These are phyloP conservation scores for Vollenhovia emeryi DNA, from an alignment of 1,140 invertebrate species.

Conservation along the genomic window DNA sequence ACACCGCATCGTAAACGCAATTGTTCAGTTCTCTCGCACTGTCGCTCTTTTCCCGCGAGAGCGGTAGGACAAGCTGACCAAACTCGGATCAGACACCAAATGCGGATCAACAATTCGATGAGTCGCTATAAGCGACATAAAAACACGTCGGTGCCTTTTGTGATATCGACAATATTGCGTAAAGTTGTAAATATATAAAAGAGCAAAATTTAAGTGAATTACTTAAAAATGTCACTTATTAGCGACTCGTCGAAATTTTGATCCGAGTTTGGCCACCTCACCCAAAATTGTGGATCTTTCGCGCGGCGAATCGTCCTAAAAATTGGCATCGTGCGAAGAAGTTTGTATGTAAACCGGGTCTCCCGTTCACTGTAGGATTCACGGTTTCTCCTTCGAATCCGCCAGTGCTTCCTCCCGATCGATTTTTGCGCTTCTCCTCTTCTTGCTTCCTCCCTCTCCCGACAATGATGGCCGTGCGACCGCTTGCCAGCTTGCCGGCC, in stretches of 20 bases:
- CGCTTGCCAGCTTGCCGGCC: conserved; percentile 50
- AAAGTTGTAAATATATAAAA: no score
- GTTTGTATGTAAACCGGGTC: conserved; percentile 4
- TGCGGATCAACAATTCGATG: no score
- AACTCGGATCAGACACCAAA: no score
- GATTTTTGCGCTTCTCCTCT: conserved; percentile 41
- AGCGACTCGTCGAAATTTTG: no score
- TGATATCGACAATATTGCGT: no score
- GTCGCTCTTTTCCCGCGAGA: background rate
- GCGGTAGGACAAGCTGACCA: no score
- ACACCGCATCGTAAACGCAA: background rate
- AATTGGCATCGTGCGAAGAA: background rate
- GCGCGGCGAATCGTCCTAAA: background rate
- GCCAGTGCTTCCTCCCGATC: conserved; percentile 22
- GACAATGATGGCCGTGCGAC: conserved; percentile 58
- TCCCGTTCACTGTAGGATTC: background rate
- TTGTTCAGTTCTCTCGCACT: background rate
- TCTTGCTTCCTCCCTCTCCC: conserved; percentile 35
- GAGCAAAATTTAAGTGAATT: no score
- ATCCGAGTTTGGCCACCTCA: no score
- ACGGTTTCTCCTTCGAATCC: background rate
- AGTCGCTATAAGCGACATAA: no score
- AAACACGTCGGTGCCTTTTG: no score
- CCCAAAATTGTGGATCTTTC: no score
- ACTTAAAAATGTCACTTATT: no score